phyloP scores from a whole-genome alignment of 1,140 invertebrate genomes.

The Lepidurus apus region DNA sequence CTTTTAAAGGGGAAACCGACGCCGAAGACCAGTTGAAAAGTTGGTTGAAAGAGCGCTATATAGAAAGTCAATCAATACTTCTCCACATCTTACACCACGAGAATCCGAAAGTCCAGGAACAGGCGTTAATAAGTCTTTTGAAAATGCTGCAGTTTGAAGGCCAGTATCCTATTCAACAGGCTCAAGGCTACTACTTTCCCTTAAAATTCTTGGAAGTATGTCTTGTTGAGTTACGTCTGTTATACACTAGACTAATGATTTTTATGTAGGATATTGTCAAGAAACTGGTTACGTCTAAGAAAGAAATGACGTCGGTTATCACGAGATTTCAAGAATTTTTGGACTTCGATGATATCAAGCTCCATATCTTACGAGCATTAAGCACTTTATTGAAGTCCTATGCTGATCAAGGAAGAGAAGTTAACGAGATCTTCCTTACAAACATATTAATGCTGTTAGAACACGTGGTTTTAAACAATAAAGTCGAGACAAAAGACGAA shows the following conservation, averaged over 20 bases:
- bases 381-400: conserved; percentile 54
- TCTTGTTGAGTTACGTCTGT: neutral
- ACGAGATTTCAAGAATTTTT: conserved; percentile 58
- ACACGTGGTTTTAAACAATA: conserved; percentile 48
- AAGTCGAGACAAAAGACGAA: conserved; percentile 40
- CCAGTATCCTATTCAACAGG: conserved; percentile 27
- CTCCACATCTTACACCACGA: conserved; percentile 3
- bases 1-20: neutral
- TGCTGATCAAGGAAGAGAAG: conserved; percentile 49
- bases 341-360: conserved; percentile 55
- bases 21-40: conserved; percentile 21
- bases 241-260: neutral
- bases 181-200: conserved; percentile 28
- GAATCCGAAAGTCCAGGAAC: conserved; percentile 27
- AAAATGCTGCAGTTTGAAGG: conserved; percentile 32
- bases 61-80: conserved; percentile 25
- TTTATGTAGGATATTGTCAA: neutral
- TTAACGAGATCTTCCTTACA: conserved; percentile 57
- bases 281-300: conserved; percentile 50
- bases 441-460: conserved; percentile 65
- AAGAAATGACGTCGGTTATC: conserved; percentile 51
- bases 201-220: conserved; percentile 27
- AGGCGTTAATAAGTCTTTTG: conserved; percentile 19
- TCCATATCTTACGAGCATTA: conserved; percentile 47
- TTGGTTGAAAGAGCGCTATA: conserved; percentile 25